Evolutionary conservation across 2,888 invertebrate genomes (phyloP).

Genomic region (Heliconius hortense): DNA sequence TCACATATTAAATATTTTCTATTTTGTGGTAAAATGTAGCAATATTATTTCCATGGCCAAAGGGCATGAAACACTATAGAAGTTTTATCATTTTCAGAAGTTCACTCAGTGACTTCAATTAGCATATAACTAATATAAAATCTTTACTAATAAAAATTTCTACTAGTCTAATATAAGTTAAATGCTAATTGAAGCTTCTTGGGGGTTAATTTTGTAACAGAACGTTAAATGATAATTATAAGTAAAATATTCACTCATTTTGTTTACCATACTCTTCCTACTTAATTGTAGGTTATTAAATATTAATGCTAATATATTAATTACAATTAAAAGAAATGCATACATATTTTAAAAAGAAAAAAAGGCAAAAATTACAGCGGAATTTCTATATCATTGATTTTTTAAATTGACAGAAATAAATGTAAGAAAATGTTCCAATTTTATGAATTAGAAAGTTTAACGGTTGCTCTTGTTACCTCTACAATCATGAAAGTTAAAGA

Average conservation of each 20-base stretch:
- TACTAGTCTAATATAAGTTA: not conserved
- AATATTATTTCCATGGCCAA: not conserved
- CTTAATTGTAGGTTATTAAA: not conserved
- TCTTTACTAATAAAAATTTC: not conserved
- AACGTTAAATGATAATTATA: not conserved
- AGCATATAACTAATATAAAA: not conserved
- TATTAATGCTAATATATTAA: not conserved
- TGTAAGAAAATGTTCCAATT: conserved; percentile 2
- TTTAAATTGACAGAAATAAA: not conserved
- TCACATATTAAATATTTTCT: not conserved
- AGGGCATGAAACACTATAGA: not conserved
- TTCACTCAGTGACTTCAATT: not conserved
- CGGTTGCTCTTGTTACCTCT: not conserved
- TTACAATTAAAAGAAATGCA: not conserved
- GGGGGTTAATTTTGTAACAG: not conserved
- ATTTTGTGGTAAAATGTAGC: not conserved
- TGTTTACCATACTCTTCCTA: not conserved
- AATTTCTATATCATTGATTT: not conserved
- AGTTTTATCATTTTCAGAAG: not conserved
- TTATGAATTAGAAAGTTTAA: not conserved
- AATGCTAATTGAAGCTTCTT: not conserved
- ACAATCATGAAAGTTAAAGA: not conserved
- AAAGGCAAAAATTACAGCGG: not conserved
- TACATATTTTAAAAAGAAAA: not conserved
- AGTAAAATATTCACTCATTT: not conserved